Conservation (phyloP, 2,888 invertebrate genomes). For the Loripinus fragilis region DNA sequence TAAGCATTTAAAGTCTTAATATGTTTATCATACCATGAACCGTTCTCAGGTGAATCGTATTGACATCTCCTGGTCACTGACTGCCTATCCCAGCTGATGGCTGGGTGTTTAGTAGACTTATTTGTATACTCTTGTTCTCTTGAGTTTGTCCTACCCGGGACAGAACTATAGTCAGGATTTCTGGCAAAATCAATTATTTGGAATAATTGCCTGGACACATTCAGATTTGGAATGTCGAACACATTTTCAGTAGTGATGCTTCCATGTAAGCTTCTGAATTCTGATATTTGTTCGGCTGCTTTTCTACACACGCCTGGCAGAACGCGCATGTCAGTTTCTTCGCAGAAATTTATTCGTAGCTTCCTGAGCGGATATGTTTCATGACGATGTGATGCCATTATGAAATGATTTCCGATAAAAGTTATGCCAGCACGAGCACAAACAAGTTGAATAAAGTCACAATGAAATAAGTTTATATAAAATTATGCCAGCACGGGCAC, state of each 20-base stretch:
- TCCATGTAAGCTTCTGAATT: not conserved
- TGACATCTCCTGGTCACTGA: not conserved
- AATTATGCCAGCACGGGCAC: too few species aligned
- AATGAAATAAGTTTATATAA: too few species aligned
- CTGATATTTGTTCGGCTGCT: not conserved
- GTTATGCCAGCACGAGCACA: too few species aligned
- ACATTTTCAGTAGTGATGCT: not conserved
- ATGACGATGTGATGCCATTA: too few species aligned
- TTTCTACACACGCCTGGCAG: not conserved
- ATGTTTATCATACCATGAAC: not conserved
- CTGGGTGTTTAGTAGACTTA: not conserved
- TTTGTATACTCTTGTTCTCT: not conserved
- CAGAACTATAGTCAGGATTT: not conserved
- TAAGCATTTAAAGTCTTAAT: not conserved
- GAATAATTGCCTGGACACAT: not conserved
- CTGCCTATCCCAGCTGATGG: too few species aligned
- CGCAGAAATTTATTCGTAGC: not conserved
- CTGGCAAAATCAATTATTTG: not conserved
- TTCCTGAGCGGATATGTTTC: too few species aligned
- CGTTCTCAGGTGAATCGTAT: not conserved
- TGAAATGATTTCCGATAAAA: too few species aligned
- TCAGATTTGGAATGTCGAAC: not conserved
- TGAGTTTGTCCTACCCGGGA: not conserved
- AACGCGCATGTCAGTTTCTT: not conserved
- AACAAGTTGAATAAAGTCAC: too few species aligned